Conservation (phyloP, 2,888 invertebrate species). For the Embidobia sp. region DNA sequence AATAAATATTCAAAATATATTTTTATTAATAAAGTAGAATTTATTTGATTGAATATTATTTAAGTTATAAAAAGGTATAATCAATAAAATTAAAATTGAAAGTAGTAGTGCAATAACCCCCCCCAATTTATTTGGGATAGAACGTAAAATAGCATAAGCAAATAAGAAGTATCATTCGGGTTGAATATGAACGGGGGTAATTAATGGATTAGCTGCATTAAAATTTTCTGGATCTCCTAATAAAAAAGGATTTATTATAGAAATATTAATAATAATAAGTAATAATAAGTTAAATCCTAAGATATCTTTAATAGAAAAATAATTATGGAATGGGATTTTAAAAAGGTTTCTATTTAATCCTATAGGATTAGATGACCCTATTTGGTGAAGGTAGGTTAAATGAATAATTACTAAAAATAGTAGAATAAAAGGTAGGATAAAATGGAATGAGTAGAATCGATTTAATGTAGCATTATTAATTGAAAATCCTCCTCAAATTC, state of each 20-base stretch:
- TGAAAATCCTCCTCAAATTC: slow-evolving; percentile 90
- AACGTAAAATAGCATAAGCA: slow-evolving; percentile 90
- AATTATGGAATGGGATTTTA: slow-evolving; percentile 88
- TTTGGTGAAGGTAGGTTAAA: slow-evolving; percentile 86
- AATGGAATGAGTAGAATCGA: slow-evolving; percentile 90
- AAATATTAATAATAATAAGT: slow-evolving; percentile 82
- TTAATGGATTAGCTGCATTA: slow-evolving; percentile 86
- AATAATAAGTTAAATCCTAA: slow-evolving; percentile 84
- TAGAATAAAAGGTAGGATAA: slow-evolving; percentile 88
- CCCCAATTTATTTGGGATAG: slow-evolving; percentile 90
- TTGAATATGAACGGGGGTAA: slow-evolving; percentile 89
- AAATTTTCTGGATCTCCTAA: slow-evolving; percentile 89
- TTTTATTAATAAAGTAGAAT: slow-evolving; percentile 85
- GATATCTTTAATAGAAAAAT: slow-evolving; percentile 86
- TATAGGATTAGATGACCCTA: slow-evolving; percentile 87
- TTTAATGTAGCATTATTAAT: slow-evolving; percentile 88
- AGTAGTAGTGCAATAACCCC: slow-evolving; percentile 87
- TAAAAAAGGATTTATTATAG: slow-evolving; percentile 83
- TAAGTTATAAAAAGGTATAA: slow-evolving; percentile 84
- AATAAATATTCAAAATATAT: slow-evolving; percentile 84
- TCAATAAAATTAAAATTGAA: slow-evolving; percentile 87
- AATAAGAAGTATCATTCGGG: slow-evolving; percentile 93
- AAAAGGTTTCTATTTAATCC: slow-evolving; percentile 86
- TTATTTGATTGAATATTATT: slow-evolving; percentile 77
- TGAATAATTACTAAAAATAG: slow-evolving; percentile 85